Evolutionary conservation across 2,113 vertebrate species (phyloP).

Genomic region (Calyptommatus sinebrachiatus): DNA sequence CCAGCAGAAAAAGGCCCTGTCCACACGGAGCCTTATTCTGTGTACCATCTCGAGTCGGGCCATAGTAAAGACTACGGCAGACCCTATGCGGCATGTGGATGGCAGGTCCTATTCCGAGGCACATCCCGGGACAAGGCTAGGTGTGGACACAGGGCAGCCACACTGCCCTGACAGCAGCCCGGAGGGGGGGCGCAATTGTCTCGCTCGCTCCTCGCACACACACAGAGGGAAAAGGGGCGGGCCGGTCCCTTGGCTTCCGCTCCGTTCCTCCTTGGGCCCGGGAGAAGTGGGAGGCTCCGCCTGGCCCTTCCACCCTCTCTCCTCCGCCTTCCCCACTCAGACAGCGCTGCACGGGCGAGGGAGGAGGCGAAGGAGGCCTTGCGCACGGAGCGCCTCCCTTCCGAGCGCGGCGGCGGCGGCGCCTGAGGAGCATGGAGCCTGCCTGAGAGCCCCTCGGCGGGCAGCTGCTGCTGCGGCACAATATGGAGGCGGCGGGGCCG

Average conservation of each 20-base stretch:
- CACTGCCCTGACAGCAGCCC: too few relatives aligned
- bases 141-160: too few relatives aligned
- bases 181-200: background rate
- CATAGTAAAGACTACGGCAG: too few relatives aligned
- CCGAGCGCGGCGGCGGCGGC: slow-evolving; percentile 25
- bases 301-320: background rate
- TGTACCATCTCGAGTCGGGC: too few relatives aligned
- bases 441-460: slow-evolving; percentile 55
- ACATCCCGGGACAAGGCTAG: too few relatives aligned
- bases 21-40: too few relatives aligned
- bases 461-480: slow-evolving; percentile 64
- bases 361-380: slow-evolving; percentile 22
- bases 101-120: too few relatives aligned
- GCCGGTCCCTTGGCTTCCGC: slow-evolving; percentile 3
- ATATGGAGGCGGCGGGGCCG: slow-evolving; percentile 60
- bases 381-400: slow-evolving; percentile 34
- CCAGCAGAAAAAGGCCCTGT: background rate
- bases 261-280: background rate
- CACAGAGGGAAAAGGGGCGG: background rate
- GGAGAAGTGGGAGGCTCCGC: slow-evolving; percentile 4
- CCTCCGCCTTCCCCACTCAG: background rate
- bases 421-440: slow-evolving; percentile 63
- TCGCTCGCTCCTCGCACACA: background rate
- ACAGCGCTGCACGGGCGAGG: background rate
- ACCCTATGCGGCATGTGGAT: too few relatives aligned